phyloP scores from a whole-genome alignment of 2,888 invertebrate genomes.

The Pachymerium ferrugineum region DNA sequence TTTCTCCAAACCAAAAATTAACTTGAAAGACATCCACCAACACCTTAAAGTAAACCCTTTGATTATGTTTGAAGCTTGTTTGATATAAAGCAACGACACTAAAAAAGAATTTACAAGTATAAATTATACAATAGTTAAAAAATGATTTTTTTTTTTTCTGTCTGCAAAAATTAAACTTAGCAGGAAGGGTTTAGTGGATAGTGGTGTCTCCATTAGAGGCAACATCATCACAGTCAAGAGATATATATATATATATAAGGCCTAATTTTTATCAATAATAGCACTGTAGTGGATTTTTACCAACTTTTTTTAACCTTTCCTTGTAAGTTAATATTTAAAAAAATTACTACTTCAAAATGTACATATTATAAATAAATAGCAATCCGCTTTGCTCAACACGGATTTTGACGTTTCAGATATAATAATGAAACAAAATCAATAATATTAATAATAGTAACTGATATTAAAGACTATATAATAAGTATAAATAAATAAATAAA shows the following conservation, averaged over 20 bases:
- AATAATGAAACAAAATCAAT: neutral
- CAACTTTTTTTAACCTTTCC: neutral
- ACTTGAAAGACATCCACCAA: neutral
- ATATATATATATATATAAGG: no score
- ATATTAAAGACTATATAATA: slow-evolving; percentile 18
- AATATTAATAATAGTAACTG: neutral
- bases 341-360: neutral
- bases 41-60: neutral
- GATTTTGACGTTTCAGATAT: neutral
- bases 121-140: no score
- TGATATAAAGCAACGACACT: neutral
- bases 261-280: neutral
- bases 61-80: neutral
- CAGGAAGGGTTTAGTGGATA: no score
- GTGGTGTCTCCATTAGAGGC: neutral
- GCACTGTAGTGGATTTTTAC: neutral
- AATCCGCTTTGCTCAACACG: neutral
- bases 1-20: neutral
- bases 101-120: no score
- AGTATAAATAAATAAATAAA: slow-evolving; percentile 25
- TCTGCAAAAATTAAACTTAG: no score
- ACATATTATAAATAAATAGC: slow-evolving; percentile 18
- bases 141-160: no score
- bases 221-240: slow-evolving; percentile 25
- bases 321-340: neutral